Percentiles rank a stretch among this genome's conserved stretches.
These are phyloP conservation scores for Pseudeuparius sepicola DNA, from an alignment of 2,888 invertebrate species.

Conservation along the genomic window DNA sequence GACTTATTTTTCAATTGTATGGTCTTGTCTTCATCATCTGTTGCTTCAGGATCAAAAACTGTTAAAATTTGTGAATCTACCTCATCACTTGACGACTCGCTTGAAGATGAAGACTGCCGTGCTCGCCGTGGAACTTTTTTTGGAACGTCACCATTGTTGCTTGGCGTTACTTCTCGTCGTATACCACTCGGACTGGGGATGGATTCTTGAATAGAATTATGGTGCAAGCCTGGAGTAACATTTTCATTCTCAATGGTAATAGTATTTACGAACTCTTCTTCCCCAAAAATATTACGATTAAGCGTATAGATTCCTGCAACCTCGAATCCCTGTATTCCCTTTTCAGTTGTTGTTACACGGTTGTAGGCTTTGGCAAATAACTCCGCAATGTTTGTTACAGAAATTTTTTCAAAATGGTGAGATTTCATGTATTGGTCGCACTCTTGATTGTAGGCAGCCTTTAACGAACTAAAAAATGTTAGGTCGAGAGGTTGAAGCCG, in stretches of 20 bases:
- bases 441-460: constrained; percentile 15
- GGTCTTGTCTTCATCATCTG: constrained; percentile 13
- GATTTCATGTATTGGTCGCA: constrained; percentile 15
- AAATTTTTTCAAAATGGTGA: constrained; percentile 8
- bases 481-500: constrained; percentile 18
- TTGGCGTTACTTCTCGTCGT: constrained; percentile 4
- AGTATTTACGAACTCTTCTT: constrained; percentile 13
- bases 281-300: constrained; percentile 11
- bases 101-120: too few species aligned
- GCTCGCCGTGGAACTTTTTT: neutral
- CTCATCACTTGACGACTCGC: constrained; percentile 9
- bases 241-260: too few species aligned
- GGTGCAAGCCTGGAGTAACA: too few species aligned
- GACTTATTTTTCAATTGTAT: too few species aligned
- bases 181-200: neutral
- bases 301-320: constrained; percentile 11
- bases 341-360: constrained; percentile 8
- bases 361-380: constrained; percentile 15
- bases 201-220: too few species aligned
- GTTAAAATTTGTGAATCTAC: constrained; percentile 2
- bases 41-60: constrained; percentile 11
- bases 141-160: too few species aligned
- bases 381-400: constrained; percentile 10
- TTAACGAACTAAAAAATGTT: constrained; percentile 16
- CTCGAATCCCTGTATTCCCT: constrained; percentile 13